A percentile compares a stretch with the other conserved stretches of the same genome.
Evolutionary conservation across 1,140 invertebrate genomes (phyloP).

Genomic region (Cotesia chilonis): DNA sequence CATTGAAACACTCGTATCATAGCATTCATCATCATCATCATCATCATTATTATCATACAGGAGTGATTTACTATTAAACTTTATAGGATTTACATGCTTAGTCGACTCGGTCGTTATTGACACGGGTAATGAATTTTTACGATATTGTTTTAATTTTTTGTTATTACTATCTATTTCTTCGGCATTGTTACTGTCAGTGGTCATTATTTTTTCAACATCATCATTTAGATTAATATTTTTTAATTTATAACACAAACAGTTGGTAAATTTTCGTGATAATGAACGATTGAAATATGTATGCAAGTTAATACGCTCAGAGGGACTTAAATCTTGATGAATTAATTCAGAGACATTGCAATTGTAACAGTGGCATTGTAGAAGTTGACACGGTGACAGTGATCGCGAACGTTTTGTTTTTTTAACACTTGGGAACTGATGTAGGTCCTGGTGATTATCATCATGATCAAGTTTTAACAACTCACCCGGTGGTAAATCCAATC

Average conservation of each 20-base stretch:
- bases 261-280: slow-evolving; percentile 56
- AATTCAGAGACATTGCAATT: slow-evolving; percentile 60
- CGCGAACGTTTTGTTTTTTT: slow-evolving; percentile 45
- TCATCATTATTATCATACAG: slow-evolving; percentile 30
- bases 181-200: background rate
- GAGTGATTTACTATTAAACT: slow-evolving; percentile 8
- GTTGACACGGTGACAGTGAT: slow-evolving; percentile 49
- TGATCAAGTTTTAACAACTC: slow-evolving; percentile 44
- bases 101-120: slow-evolving; percentile 22
- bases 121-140: slow-evolving; percentile 16
- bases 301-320: slow-evolving; percentile 55
- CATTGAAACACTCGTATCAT: slow-evolving; percentile 14
- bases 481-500: slow-evolving; percentile 52
- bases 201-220: background rate
- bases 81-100: slow-evolving; percentile 11
- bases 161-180: background rate
- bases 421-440: background rate
- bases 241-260: slow-evolving; percentile 53
- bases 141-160: background rate
- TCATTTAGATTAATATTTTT: background rate
- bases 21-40: slow-evolving; percentile 26
- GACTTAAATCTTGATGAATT: slow-evolving; percentile 53
- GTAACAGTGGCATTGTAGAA: slow-evolving; percentile 53
- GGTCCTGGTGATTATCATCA: background rate
- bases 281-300: slow-evolving; percentile 55